Evolutionary conservation across 2,888 invertebrate genomes (phyloP).

Genomic region (Malachius bipustulatus): DNA sequence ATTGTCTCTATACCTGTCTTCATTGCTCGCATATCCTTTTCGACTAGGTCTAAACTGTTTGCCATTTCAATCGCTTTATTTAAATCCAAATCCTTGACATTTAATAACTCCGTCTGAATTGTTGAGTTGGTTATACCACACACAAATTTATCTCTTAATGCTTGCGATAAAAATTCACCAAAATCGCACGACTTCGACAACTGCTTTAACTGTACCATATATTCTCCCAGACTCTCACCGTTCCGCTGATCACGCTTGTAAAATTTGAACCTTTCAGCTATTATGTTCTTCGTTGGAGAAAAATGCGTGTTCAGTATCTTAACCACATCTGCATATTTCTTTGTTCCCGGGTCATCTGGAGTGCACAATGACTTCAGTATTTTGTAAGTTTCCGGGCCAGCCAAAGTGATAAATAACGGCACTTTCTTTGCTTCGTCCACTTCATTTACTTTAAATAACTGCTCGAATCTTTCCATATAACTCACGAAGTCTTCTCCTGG

Average conservation of each 20-base stretch:
- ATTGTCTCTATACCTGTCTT: too few species aligned
- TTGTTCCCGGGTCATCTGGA: conserved; percentile 1
- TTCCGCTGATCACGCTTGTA: conserved; percentile 7
- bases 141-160: conserved; percentile 12
- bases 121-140: conserved; percentile 9
- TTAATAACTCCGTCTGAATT: conserved; percentile 9
- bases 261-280: conserved; percentile 2
- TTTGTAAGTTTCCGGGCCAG: conserved; percentile 7
- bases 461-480: conserved; percentile 11
- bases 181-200: conserved; percentile 13
- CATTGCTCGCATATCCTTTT: too few species aligned
- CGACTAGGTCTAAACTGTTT: too few species aligned
- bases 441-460: conserved; percentile 8
- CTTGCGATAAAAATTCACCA: conserved; percentile 10
- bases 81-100: too few species aligned
- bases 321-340: conserved; percentile 4
- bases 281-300: conserved; percentile 1
- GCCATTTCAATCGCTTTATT: too few species aligned
- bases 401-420: conserved; percentile 10
- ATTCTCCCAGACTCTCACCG: conserved; percentile 10
- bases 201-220: conserved; percentile 9
- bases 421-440: conserved; percentile 8
- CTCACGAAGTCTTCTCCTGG: conserved; percentile 6
- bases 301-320: conserved; percentile 6
- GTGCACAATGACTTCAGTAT: conserved; percentile 7